Conservation (phyloP, 2,797 vertebrate species). For the Bufotes viridis region DNA sequence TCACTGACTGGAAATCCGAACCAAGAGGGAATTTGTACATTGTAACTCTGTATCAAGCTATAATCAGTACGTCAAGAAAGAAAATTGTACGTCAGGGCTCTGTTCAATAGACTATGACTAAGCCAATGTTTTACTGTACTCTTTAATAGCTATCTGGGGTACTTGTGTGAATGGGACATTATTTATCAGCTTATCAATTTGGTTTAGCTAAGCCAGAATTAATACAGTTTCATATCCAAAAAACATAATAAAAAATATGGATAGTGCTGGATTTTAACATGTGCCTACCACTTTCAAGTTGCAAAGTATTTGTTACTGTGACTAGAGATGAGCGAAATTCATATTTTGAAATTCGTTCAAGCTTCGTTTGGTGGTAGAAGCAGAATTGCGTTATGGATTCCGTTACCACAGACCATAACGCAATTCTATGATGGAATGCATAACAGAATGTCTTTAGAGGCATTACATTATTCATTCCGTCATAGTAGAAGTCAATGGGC, state of each 20-base stretch:
- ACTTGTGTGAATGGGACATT: neutral
- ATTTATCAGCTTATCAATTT: neutral
- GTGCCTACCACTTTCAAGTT: too few relatives aligned
- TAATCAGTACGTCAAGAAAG: constrained; percentile 54
- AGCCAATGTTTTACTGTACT: neutral
- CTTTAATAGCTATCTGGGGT: constrained; percentile 11
- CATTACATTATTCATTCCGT: too few relatives aligned
- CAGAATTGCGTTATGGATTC: too few relatives aligned
- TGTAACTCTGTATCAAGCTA: constrained; percentile 5
- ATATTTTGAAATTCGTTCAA: too few relatives aligned
- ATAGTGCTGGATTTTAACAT: too few relatives aligned
- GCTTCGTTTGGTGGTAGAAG: too few relatives aligned
- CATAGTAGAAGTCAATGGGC: too few relatives aligned
- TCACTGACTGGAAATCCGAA: constrained; percentile 40
- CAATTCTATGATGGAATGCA: too few relatives aligned
- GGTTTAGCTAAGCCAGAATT: neutral
- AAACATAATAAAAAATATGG: neutral
- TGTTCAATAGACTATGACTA: constrained; percentile 36
- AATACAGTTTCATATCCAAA: neutral
- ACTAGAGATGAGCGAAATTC: too few relatives aligned
- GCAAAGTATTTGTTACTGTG: too few relatives aligned
- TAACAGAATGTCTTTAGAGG: too few relatives aligned
- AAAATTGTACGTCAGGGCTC: constrained; percentile 35
- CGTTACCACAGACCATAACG: too few relatives aligned
- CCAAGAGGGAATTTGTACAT: constrained; percentile 36